Evolutionary conservation across 2,797 vertebrate species (phyloP).

Genomic region (Borostomias antarcticus): DNA sequence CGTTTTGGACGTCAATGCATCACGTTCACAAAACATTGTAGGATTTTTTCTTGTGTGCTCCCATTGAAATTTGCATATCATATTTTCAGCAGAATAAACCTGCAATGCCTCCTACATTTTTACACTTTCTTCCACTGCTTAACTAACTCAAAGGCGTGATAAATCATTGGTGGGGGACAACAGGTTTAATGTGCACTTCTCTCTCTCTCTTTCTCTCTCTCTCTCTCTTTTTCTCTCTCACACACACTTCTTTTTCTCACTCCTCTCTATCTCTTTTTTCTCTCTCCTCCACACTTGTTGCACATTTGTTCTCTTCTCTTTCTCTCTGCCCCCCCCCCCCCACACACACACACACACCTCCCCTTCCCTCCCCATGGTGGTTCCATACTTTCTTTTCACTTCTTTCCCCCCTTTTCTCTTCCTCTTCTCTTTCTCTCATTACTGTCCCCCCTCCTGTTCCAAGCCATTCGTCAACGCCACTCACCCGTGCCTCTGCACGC

Average conservation of each 20-base stretch:
- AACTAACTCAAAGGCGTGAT: no score
- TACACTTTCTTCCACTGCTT: background rate
- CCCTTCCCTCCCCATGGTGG: background rate
- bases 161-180: no score
- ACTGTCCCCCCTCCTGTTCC: background rate
- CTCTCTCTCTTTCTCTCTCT: background rate
- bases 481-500: conserved; percentile 6
- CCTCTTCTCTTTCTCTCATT: background rate
- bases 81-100: no score
- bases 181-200: no score
- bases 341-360: background rate
- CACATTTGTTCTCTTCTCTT: no score
- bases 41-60: no score
- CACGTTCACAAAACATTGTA: no score
- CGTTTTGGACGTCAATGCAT: no score
- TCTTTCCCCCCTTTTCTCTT: background rate
- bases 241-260: background rate
- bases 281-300: background rate
- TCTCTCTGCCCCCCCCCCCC: background rate
- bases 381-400: background rate
- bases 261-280: background rate
- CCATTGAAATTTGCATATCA: no score
- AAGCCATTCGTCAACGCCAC: background rate
- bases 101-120: no score
- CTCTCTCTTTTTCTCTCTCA: background rate